Conservation (phyloP, 2,797 vertebrate species). For the Ciconia nigra region DNA sequence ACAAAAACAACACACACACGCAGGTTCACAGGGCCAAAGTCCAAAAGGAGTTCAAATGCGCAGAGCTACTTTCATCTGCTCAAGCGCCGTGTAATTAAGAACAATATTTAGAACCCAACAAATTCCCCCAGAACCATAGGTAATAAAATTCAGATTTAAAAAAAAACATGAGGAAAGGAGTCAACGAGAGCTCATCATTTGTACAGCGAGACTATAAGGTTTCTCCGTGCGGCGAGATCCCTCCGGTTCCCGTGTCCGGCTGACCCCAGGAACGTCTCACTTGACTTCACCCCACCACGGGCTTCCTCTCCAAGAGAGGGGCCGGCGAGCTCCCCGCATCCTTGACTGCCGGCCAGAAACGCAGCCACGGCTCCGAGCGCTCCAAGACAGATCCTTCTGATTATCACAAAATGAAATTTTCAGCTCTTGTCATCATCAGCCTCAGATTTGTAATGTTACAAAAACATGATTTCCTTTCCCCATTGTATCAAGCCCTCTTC, state of each 20-base stretch:
- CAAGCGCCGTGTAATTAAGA: neutral
- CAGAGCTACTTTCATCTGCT: neutral
- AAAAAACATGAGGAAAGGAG: neutral
- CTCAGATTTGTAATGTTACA: neutral
- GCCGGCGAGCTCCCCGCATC: neutral
- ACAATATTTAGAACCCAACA: neutral
- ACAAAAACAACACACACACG: neutral
- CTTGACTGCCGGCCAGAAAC: neutral
- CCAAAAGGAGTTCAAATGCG: neutral
- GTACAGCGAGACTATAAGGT: neutral
- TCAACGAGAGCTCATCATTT: neutral
- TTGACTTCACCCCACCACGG: neutral
- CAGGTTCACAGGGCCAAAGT: conserved; percentile 14
- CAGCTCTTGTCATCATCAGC: conserved; percentile 6
- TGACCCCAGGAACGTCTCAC: neutral
- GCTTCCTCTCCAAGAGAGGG: neutral
- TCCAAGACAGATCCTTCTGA: neutral
- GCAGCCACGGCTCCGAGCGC: neutral
- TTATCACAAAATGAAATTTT: conserved; percentile 13
- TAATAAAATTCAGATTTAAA: conserved; percentile 1
- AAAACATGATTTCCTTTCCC: conserved; percentile 31
- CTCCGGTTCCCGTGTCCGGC: neutral
- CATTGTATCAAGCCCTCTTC: neutral
- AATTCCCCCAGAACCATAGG: neutral
- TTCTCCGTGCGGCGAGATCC: neutral